phyloP scores from a whole-genome alignment of 2,888 invertebrate species.

The Caenorhabditis becei region DNA sequence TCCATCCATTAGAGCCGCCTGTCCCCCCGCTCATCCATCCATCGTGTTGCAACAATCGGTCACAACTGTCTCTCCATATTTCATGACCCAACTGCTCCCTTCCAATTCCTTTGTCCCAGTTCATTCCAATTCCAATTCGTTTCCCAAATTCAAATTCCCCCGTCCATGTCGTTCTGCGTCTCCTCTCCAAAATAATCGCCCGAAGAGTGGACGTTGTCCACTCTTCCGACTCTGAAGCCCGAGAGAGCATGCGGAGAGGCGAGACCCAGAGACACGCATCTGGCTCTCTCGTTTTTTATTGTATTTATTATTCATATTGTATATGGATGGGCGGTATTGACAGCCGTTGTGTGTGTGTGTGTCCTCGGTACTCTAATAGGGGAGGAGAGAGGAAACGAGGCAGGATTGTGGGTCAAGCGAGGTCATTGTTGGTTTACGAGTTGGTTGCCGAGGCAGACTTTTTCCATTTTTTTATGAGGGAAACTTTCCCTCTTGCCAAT shows the following conservation, averaged over 20 bases:
- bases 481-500: no score
- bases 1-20: conserved; percentile 15
- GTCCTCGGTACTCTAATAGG: conserved; percentile 41
- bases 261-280: background rate
- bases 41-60: no score
- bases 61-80: conserved; percentile 2
- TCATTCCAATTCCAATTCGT: background rate
- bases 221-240: no score
- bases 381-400: background rate
- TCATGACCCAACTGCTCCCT: background rate
- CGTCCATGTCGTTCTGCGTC: background rate
- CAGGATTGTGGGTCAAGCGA: conserved; percentile 48
- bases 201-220: conserved; percentile 1
- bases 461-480: background rate
- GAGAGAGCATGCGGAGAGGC: background rate
- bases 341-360: conserved; percentile 14
- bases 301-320: conserved; percentile 16
- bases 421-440: conserved; percentile 55
- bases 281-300: conserved; percentile 9
- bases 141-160: background rate
- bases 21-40: background rate
- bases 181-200: background rate
- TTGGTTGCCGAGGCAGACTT: no score
- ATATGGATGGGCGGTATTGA: conserved; percentile 10
- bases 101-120: conserved; percentile 2